Evolutionary conservation across 1,140 invertebrate genomes (phyloP).

Genomic region (Ceratina japonica): DNA sequence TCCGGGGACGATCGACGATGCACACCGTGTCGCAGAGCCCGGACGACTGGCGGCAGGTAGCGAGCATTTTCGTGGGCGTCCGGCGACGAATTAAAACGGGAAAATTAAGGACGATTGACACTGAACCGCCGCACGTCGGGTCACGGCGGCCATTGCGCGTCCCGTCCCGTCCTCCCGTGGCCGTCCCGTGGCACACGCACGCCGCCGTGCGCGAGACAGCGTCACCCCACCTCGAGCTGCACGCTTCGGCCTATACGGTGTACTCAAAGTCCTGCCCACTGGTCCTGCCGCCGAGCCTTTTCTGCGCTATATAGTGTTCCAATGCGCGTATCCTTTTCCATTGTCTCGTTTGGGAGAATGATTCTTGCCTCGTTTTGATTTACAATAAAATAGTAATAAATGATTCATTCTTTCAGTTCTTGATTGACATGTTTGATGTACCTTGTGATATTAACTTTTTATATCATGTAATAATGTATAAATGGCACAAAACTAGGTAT

Average conservation of each 20-base stretch:
- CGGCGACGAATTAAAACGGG: conserved; percentile 50
- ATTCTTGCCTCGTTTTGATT: no score
- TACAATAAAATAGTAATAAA: no score
- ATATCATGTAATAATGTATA: no score
- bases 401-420: no score
- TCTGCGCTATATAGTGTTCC: neutral
- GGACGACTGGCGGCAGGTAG: conserved; percentile 50
- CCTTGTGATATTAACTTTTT: no score
- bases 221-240: conserved; percentile 35
- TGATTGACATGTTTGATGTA: no score
- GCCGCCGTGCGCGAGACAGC: conserved; percentile 33
- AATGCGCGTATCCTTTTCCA: no score
- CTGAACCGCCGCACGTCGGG: conserved; percentile 58
- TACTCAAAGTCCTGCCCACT: neutral
- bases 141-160: conserved; percentile 70
- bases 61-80: conserved; percentile 62
- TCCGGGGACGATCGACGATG: conserved; percentile 7
- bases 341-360: no score
- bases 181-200: conserved; percentile 43
- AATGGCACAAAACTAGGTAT: no score
- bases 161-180: neutral
- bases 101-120: conserved; percentile 70
- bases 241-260: conserved; percentile 8
- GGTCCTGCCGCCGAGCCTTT: no score
- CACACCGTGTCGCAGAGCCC: conserved; percentile 36